A percentile compares a stretch with the other conserved stretches of the same genome.
These are phyloP conservation scores for Pseudorectes ferrugineus DNA, from an alignment of 2,113 vertebrate species.

Conservation along the genomic window DNA sequence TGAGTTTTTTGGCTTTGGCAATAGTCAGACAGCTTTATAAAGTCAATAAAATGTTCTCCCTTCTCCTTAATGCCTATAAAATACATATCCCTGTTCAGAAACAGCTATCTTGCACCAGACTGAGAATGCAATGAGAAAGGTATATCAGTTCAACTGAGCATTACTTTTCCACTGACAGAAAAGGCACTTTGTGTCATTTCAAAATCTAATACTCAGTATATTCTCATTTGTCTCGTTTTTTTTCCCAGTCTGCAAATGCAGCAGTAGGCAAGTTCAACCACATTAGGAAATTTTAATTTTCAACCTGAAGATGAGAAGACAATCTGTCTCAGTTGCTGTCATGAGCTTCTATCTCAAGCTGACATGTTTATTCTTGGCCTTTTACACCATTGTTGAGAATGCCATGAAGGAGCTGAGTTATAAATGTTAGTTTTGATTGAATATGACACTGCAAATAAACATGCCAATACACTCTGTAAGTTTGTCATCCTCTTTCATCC, in stretches of 20 bases:
- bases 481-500: background rate
- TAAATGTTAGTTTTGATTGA: slow-evolving; percentile 59
- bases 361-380: slow-evolving; percentile 55
- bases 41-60: background rate
- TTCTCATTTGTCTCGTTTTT: background rate
- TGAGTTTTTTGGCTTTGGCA: background rate
- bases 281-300: slow-evolving; percentile 39
- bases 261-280: slow-evolving; percentile 10
- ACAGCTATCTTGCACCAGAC: background rate
- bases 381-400: slow-evolving; percentile 35
- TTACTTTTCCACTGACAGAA: slow-evolving; percentile 4
- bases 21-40: background rate
- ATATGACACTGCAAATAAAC: slow-evolving; percentile 65
- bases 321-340: slow-evolving; percentile 14
- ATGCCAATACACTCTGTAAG: background rate
- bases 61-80: background rate
- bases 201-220: background rate
- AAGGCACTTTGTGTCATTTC: background rate
- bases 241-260: background rate
- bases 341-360: slow-evolving; percentile 31
- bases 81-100: background rate
- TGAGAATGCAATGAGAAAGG: background rate
- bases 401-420: slow-evolving; percentile 6
- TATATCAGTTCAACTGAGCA: background rate
- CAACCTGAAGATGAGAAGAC: slow-evolving; percentile 25